Conservation (phyloP, 2,113 vertebrate species). For the Muscicapa adusta region DNA sequence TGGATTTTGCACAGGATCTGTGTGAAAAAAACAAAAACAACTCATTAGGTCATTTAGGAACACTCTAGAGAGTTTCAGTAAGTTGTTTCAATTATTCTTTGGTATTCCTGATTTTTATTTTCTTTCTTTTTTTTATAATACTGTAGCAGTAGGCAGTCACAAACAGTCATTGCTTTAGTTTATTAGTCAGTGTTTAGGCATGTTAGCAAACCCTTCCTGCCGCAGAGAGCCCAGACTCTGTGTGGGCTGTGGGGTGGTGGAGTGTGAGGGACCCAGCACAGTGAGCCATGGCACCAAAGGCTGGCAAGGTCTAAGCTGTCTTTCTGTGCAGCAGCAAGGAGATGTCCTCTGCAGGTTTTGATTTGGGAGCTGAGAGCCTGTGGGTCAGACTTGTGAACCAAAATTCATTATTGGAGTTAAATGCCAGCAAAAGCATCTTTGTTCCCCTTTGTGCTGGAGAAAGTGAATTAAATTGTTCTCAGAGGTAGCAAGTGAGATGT, state of each 20-base stretch:
- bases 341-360: not conserved
- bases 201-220: not conserved
- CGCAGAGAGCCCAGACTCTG: not conserved
- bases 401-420: not conserved
- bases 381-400: not conserved
- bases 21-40: too few species aligned
- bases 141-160: not conserved
- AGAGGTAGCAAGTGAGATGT: not conserved
- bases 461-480: not conserved
- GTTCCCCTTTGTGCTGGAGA: not conserved
- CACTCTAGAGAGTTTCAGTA: not conserved
- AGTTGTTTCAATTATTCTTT: not conserved
- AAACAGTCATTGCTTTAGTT: not conserved
- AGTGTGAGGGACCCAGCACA: fast-evolving
- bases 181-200: not conserved
- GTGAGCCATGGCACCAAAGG: not conserved
- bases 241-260: not conserved
- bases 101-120: not conserved
- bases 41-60: not conserved
- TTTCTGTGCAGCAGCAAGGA: not conserved
- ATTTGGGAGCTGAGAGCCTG: not conserved
- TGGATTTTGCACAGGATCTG: not conserved
- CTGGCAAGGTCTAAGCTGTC: not conserved
- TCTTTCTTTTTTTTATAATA: not conserved
- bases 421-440: not conserved